Base-by-base conservation (phyloP, 1,140 invertebrate species). In the Pseudomyrmex pallidus region DNA sequence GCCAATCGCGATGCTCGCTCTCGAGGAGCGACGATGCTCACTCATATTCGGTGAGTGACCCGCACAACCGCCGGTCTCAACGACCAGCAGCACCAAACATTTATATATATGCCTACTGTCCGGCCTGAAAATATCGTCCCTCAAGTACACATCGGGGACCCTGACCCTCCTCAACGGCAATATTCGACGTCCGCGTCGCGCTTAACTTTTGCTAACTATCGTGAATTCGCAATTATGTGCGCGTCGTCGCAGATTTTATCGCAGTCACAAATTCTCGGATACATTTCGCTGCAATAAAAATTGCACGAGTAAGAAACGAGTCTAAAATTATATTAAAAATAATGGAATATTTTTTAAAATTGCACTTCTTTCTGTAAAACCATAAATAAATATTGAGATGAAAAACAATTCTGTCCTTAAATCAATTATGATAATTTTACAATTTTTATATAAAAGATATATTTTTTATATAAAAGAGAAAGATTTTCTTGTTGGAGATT, bases 31-130 rank as follows among this genome's bases (percentile, higher is more conserved):
- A 82, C 80, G 82, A 64, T 82, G 86, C 88, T 83, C 91, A 86
- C 89, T 92, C 90, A 92, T 94, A 94, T 94, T 94, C 93, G 93
- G 93, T 93, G 93, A 93, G 90, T 93, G 93, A 94, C 93, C 93
- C 90, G 91, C 88, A 35, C 35, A 74, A 89, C 91, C 89, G 84
- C 90, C 59, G 44, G 90, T 92, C 91, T 91, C 91, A 88, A 91
- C 91, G 89, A 92, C 90, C 90, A 87, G 83, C 91, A 91, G 85
- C 85, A 70, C 91, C 91, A 92, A 93, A 93, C 92, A 91, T 93
- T 93, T 90, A 91, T 90, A 74, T 90, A 91, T 90, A 74, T 88
- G 74, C 83, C 87, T 92, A 94, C 92, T 94, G 92, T 80, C 90
- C 91, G 89, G 85, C 87, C 93, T 93, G 93, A 94, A 94, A 93